Percentiles rank a stretch among this genome's conserved stretches.
Conservation (phyloP, 2,888 invertebrate species). For the Acheta domesticus region DNA sequence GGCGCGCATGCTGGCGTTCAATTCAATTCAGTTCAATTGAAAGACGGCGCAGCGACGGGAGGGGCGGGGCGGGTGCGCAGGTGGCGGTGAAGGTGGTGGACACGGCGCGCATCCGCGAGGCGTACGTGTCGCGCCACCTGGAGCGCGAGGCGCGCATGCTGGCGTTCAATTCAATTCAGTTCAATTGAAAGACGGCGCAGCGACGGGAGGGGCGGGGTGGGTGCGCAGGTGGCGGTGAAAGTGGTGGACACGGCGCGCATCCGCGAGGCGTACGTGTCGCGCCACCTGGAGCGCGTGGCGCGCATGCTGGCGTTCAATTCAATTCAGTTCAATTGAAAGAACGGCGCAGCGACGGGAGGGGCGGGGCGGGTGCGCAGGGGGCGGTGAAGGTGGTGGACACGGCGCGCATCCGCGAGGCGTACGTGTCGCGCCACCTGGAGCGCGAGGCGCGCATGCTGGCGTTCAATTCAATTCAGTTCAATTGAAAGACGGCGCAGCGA, state of each 20-base stretch:
- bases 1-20: no score
- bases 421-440: constrained; percentile 66
- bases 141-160: constrained; percentile 69
- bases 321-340: no score
- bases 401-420: constrained; percentile 67
- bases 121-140: constrained; percentile 67
- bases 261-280: constrained; percentile 68
- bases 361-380: constrained; percentile 51
- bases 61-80: constrained; percentile 44
- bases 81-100: constrained; percentile 76
- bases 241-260: constrained; percentile 68
- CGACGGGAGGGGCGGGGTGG: background rate
- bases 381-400: constrained; percentile 74
- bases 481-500: no score
- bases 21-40: no score
- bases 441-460: constrained; percentile 70
- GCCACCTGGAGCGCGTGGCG: constrained; percentile 69
- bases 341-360: no score
- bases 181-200: no score
- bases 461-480: no score
- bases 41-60: no score
- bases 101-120: constrained; percentile 65
- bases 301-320: constrained; percentile 65
- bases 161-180: no score
- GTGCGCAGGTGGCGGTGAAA: constrained; percentile 66